Percentiles rank a stretch among this genome's conserved stretches.
phyloP scores from a whole-genome alignment of 2,113 vertebrate species.

The Aptenodytes forsteri region DNA sequence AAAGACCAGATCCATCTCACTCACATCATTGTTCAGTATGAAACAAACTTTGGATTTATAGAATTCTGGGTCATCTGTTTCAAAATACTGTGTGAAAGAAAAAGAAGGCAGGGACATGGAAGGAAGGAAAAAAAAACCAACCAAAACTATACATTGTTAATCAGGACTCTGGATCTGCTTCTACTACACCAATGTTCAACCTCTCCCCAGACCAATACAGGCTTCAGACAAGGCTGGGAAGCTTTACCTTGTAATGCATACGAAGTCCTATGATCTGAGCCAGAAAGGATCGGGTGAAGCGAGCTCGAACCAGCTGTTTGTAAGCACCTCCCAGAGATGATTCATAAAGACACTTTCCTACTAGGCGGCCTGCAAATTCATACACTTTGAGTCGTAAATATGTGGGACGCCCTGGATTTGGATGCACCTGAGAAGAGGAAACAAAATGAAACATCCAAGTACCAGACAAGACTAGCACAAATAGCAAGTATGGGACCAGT shows the following conservation, averaged over 20 bases:
- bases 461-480: not conserved
- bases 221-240: not conserved
- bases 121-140: not conserved
- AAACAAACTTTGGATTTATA: constrained; percentile 99
- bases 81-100: constrained; percentile 88
- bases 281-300: constrained; percentile 96
- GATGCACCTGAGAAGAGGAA: constrained; percentile 85
- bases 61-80: constrained; percentile 97
- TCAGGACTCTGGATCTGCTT: not conserved
- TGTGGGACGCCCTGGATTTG: constrained; percentile 87
- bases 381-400: constrained; percentile 91
- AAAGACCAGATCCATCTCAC: constrained; percentile 96
- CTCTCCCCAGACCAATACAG: not conserved
- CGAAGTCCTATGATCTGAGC: constrained; percentile 97
- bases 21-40: constrained; percentile 97
- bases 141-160: not conserved
- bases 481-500: not conserved
- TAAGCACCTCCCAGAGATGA: constrained; percentile 93
- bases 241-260: constrained; percentile 96
- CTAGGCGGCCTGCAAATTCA: constrained; percentile 93
- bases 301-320: constrained; percentile 94
- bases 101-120: not conserved
- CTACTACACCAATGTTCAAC: not conserved
- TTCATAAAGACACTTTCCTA: constrained; percentile 98
- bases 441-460: not conserved